phyloP scores from a whole-genome alignment of 2,888 invertebrate genomes.

The Ashinkailepas kermadecensis region DNA sequence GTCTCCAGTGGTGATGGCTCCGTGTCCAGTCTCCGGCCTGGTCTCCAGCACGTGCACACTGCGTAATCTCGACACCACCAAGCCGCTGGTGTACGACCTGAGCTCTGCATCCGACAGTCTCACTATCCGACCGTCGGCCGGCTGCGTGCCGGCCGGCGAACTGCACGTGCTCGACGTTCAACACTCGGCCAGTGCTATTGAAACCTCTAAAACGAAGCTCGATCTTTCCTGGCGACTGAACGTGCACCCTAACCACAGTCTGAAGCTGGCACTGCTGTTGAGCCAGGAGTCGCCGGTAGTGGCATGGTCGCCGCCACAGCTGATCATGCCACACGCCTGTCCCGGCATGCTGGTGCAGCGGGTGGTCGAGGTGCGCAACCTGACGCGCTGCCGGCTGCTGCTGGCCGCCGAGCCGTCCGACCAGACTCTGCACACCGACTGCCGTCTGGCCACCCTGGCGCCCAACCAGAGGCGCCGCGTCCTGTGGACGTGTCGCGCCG shows the following conservation, averaged over 20 bases:
- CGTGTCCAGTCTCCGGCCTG: not conserved
- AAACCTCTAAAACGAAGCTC: not conserved
- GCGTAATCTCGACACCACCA: not conserved
- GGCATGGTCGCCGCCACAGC: not conserved
- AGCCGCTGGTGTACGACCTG: constrained; percentile 14
- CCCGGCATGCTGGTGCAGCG: not conserved
- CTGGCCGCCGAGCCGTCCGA: not conserved
- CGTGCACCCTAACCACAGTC: not conserved
- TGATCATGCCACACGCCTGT: not conserved
- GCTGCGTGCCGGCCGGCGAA: not conserved
- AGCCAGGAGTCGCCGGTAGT: not conserved
- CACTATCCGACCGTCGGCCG: not conserved
- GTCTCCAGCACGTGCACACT: not conserved
- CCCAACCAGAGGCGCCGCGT: not conserved
- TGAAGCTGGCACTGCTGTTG: not conserved
- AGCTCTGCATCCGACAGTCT: not conserved
- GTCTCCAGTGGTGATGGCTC: not conserved
- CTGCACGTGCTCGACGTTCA: not conserved
- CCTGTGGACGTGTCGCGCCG: not conserved
- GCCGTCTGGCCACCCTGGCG: not conserved
- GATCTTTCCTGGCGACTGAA: not conserved
- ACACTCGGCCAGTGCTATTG: not conserved
- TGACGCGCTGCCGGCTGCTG: not conserved
- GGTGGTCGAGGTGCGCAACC: not conserved
- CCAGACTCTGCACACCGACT: not conserved